phyloP scores from a whole-genome alignment of 2,888 invertebrate genomes.

The Trissoscelio sp. region DNA sequence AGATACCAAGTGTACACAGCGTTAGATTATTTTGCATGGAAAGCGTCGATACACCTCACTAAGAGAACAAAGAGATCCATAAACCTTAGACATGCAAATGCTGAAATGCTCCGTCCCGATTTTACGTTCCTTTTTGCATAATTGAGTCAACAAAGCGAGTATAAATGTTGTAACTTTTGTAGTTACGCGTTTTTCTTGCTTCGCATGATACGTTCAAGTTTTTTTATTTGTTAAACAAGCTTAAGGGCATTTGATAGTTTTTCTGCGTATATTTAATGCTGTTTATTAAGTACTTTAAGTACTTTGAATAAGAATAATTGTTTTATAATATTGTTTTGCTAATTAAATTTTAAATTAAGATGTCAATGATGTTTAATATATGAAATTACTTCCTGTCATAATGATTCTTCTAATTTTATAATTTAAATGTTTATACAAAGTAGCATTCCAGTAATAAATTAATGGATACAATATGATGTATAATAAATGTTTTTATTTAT shows the following conservation, averaged over 20 bases:
- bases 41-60: conserved; percentile 63
- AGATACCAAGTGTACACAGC: conserved; percentile 66
- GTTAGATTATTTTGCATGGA: conserved; percentile 66
- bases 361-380: no score
- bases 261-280: no score
- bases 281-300: no score
- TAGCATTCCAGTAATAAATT: no score
- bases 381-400: no score
- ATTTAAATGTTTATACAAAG: no score
- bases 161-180: conserved; percentile 50
- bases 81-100: conserved; percentile 67
- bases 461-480: no score
- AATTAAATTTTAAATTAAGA: no score
- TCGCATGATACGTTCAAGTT: neutral
- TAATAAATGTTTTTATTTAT: no score
- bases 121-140: conserved; percentile 61
- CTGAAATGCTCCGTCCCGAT: conserved; percentile 39
- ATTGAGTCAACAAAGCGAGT: conserved; percentile 61
- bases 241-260: conserved; percentile 1
- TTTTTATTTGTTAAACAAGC: conserved; percentile 30
- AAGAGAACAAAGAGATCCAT: conserved; percentile 63
- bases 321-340: no score
- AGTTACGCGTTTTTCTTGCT: conserved; percentile 1
- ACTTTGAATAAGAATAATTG: no score
- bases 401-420: no score